Evolutionary conservation across 2,113 vertebrate genomes (phyloP), one percentile per base, ranked within the genome.

Genomic region (Microcebus lehilahytsara): DNA sequence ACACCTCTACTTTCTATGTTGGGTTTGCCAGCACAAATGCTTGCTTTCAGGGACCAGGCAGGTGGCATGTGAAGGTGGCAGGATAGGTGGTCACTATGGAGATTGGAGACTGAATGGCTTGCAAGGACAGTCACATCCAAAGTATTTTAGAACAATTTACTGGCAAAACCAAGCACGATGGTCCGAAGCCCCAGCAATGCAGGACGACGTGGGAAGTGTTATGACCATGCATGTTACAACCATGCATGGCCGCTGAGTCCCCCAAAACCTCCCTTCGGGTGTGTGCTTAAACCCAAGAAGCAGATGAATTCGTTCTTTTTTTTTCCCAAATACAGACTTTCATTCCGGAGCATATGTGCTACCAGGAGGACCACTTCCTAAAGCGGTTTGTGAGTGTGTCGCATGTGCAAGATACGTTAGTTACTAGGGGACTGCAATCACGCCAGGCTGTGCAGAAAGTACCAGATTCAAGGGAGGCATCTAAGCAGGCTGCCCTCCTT

Each of bases 221-320:
- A 56, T 19, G 22, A 62, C 14, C 51, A 16, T 16, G 51, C 51
- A 53, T 17, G 51, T 53, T 17, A 83, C n/a, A 89, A 49, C 6
- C 14, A 25, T 1, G 3, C 4, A 13, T 6, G 32, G 56, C 2
- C 87, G 77, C 49, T 32, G 22, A 10, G 22, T 49, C 13, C 22
- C 71, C 6, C 17, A 0, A 27, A 60, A 20, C 13, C 0, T 5
- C 5, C 25, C 25, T 34, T 40, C 4, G 27, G 69, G 37, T 34
- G 46, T 22, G 23, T 75, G 85, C 3, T 22, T 11, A 37, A 93
- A 83, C 60, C 53, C 17, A n/a, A 62, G 75, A 37, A 67, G 19
- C 42, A 92, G 30, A 0, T 9, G 17, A 13, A 72, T 7, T 4
- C 1, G 1, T 2, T 3, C 11, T 60, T 3, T 14, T 19, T 27